These are phyloP conservation scores for Pachycephus smyrnensis DNA, from an alignment of 2,888 invertebrate species.

Conservation along the genomic window DNA sequence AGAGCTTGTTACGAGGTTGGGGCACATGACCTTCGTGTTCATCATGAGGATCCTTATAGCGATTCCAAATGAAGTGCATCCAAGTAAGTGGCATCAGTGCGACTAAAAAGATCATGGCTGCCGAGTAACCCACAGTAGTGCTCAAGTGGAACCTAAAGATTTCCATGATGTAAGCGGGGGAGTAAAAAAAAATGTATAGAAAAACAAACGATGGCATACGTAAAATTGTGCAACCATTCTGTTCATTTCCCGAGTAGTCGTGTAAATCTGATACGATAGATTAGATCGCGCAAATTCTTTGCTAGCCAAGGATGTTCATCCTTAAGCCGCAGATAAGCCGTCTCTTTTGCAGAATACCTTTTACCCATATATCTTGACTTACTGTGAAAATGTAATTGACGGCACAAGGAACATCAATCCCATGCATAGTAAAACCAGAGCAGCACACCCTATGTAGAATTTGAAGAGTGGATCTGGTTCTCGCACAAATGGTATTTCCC, in stretches of 20 bases:
- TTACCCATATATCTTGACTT: conserved; percentile 44
- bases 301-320: background rate
- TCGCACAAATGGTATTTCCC: conserved; percentile 80
- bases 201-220: conserved; percentile 20
- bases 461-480: conserved; percentile 88
- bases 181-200: background rate
- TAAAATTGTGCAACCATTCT: background rate
- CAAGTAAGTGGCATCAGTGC: conserved; percentile 77
- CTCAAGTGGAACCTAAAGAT: conserved; percentile 65
- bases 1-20: conserved; percentile 70
- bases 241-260: background rate
- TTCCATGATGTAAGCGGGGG: background rate
- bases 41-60: conserved; percentile 66
- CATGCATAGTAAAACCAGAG: conserved; percentile 72
- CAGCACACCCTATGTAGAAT: conserved; percentile 78
- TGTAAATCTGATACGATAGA: background rate
- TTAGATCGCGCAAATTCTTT: background rate
- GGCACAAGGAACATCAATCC: conserved; percentile 72
- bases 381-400: conserved; percentile 71
- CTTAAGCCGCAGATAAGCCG: background rate
- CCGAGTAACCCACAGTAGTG: conserved; percentile 66
- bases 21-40: conserved; percentile 68
- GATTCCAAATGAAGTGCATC: conserved; percentile 81
- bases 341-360: background rate
- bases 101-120: conserved; percentile 69